Conservation (phyloP, 2,888 invertebrate species). For the Sinodicranocentrus sp. region DNA sequence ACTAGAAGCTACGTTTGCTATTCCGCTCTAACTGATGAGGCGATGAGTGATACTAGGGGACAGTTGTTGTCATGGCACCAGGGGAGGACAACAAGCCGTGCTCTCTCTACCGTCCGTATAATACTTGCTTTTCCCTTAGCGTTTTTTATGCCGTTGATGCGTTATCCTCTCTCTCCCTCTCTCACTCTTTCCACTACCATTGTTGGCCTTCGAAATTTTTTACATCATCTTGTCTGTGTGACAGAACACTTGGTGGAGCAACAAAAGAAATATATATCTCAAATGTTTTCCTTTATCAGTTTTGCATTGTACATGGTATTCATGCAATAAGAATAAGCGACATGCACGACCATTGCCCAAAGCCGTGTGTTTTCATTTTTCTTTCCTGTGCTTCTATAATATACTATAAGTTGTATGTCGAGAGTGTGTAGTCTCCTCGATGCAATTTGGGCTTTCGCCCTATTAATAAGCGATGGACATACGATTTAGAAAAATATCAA, state of each 20-base stretch:
- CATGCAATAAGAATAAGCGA: too few relatives aligned
- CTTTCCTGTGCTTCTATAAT: too few relatives aligned
- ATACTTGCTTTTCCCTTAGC: neutral
- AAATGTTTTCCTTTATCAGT: too few relatives aligned
- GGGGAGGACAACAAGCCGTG: conserved; percentile 66
- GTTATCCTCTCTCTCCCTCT: conserved; percentile 26
- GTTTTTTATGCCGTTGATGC: conserved; percentile 4
- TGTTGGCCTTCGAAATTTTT: conserved; percentile 65
- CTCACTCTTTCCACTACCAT: conserved; percentile 9
- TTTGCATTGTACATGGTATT: too few relatives aligned
- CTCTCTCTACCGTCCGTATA: conserved; percentile 58
- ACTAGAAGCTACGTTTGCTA: too few relatives aligned
- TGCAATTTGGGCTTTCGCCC: too few relatives aligned
- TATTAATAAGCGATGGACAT: too few relatives aligned
- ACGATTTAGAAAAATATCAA: too few relatives aligned
- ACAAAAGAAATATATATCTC: conserved; percentile 38
- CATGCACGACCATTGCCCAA: too few relatives aligned
- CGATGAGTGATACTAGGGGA: conserved; percentile 68
- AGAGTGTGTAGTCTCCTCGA: too few relatives aligned
- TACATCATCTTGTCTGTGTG: conserved; percentile 51
- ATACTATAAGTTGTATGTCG: too few relatives aligned
- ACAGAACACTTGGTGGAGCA: conserved; percentile 31
- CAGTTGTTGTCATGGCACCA: conserved; percentile 69
- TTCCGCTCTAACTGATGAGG: conserved; percentile 52
- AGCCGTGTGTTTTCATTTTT: too few relatives aligned